phyloP scores from a whole-genome alignment of 2,113 vertebrate genomes.

The Junco hyemalis region DNA sequence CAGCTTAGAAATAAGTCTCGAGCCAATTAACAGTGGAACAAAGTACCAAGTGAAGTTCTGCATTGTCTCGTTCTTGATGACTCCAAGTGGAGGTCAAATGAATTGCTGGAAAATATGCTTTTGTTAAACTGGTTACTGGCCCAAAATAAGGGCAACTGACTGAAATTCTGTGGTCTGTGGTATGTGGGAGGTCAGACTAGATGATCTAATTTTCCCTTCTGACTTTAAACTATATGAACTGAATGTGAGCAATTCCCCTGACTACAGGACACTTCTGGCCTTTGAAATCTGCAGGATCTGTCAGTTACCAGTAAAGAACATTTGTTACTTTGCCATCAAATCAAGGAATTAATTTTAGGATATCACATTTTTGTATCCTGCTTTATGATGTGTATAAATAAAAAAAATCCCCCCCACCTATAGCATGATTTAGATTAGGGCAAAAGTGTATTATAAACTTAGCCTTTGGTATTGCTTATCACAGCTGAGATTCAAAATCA shows the following conservation, averaged over 20 bases:
- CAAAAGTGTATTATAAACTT: not conserved
- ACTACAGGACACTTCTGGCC: constrained; percentile 6
- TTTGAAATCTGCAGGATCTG: not conserved
- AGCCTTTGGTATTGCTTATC: not conserved
- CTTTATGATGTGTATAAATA: not conserved
- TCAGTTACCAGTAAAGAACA: not conserved
- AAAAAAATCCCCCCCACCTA: not conserved
- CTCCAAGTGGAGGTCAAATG: constrained; percentile 37
- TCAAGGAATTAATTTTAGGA: not conserved
- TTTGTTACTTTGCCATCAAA: not conserved
- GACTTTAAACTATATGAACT: constrained; percentile 2
- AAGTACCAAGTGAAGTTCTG: not conserved
- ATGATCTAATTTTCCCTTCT: constrained; percentile 56
- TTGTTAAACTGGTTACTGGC: constrained; percentile 40
- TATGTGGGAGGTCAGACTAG: constrained; percentile 5
- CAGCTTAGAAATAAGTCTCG: not conserved
- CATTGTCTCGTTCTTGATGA: constrained; percentile 39
- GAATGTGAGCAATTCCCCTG: not conserved
- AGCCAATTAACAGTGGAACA: not conserved
- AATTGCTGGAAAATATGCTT: constrained; percentile 54
- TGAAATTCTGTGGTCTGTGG: constrained; percentile 60
- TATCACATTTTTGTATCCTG: not conserved
- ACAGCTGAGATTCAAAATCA: not conserved
- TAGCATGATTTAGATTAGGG: not conserved
- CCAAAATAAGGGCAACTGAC: constrained; percentile 10